phyloP scores from a whole-genome alignment of 2,888 invertebrate species.

The Andricus quercusramuli region DNA sequence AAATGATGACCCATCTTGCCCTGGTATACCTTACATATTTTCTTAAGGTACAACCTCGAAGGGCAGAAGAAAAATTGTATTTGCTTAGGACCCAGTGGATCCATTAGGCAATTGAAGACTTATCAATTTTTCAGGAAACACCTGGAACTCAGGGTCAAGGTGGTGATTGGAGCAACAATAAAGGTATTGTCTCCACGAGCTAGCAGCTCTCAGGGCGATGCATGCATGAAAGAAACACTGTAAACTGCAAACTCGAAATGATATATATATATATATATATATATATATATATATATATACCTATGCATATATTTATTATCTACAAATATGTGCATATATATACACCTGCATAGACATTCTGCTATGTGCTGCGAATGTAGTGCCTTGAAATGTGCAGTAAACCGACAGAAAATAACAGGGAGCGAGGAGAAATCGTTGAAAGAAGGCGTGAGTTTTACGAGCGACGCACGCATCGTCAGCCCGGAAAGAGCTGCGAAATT shows the following conservation, averaged over 20 bases:
- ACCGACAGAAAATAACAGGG: slow-evolving; percentile 63
- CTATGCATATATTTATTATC: slow-evolving; percentile 15
- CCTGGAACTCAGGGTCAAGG: slow-evolving; percentile 68
- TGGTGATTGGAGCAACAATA: slow-evolving; percentile 56
- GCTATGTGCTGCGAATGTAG: slow-evolving; percentile 37
- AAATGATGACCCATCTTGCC: too few species aligned
- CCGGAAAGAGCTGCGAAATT: slow-evolving; percentile 54
- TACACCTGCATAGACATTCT: slow-evolving; percentile 24
- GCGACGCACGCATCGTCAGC: slow-evolving; percentile 44
- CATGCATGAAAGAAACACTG: slow-evolving; percentile 60
- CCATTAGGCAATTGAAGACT: slow-evolving; percentile 73
- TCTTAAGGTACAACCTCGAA: not conserved
- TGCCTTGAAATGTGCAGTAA: slow-evolving; percentile 59
- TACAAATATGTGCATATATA: slow-evolving; percentile 34
- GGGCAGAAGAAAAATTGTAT: not conserved
- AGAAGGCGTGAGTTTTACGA: slow-evolving; percentile 72
- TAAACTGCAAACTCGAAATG: slow-evolving; percentile 62
- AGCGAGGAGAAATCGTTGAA: slow-evolving; percentile 60
- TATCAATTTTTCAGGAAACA: slow-evolving; percentile 74
- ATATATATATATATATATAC: slow-evolving; percentile 45
- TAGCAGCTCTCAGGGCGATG: slow-evolving; percentile 44
- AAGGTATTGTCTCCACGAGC: slow-evolving; percentile 53
- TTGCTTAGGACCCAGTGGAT: not conserved
- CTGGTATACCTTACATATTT: not conserved
- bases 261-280: slow-evolving; percentile 48